Conservation (phyloP, 2,888 invertebrate genomes). For the Lasioglossum leucozonium region DNA sequence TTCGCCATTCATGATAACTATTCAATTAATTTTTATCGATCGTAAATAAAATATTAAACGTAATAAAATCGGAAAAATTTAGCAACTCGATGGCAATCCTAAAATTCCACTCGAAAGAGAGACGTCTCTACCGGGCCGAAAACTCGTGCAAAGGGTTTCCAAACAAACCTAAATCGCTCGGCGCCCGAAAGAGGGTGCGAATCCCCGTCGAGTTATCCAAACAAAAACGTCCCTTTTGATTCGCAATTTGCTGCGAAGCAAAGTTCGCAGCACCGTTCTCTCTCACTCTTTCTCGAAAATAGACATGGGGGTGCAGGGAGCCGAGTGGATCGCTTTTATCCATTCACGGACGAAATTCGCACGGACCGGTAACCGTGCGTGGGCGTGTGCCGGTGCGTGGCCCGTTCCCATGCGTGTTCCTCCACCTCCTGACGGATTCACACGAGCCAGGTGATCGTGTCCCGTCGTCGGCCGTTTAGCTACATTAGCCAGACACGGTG, state of each 20-base stretch:
- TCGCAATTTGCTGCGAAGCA: not conserved
- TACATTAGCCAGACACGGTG: not conserved
- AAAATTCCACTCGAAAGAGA: not conserved
- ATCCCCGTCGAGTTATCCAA: not conserved
- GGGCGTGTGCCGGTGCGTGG: not conserved
- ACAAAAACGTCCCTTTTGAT: slow-evolving; percentile 1
- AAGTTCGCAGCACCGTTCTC: not conserved
- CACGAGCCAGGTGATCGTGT: not conserved
- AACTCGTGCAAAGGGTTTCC: not conserved
- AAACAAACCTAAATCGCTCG: not conserved
- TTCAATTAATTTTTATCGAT: too few species aligned
- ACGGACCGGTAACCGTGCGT: not conserved
- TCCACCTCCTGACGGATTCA: not conserved
- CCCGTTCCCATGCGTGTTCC: not conserved
- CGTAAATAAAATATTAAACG: too few species aligned
- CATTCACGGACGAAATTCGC: not conserved
- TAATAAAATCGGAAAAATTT: too few species aligned
- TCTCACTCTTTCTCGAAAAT: not conserved
- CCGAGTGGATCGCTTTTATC: slow-evolving; percentile 2
- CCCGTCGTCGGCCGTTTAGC: slow-evolving; percentile 4
- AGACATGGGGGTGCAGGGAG: not conserved
- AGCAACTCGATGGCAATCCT: too few species aligned
- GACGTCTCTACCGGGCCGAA: not conserved
- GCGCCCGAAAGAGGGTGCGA: not conserved
- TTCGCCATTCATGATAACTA: too few species aligned